Evolutionary conservation across 1,140 invertebrate species (phyloP).

Genomic region (Ceratina calcarata): DNA sequence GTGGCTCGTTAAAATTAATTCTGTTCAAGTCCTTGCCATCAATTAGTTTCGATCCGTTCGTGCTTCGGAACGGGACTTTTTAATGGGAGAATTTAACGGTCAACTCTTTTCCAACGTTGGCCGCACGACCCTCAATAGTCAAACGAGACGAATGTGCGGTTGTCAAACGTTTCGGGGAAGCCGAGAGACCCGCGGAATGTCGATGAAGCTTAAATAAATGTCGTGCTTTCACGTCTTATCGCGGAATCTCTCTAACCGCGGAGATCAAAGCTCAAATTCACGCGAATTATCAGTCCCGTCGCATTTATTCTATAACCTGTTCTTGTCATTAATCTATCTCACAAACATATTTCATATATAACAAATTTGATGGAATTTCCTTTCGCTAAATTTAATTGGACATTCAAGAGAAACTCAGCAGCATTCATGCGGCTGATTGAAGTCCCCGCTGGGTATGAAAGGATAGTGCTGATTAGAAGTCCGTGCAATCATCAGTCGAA

Average conservation of each 20-base stretch:
- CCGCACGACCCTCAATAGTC: slow-evolving; percentile 37
- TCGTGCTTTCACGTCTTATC: neutral
- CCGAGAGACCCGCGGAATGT: neutral
- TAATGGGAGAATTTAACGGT: slow-evolving; percentile 44
- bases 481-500: slow-evolving; percentile 12
- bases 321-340: too few relatives aligned
- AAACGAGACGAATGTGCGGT: slow-evolving; percentile 25
- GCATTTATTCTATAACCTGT: neutral
- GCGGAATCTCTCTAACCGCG: neutral
- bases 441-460: neutral
- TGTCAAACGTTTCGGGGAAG: slow-evolving; percentile 5
- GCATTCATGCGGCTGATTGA: neutral
- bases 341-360: too few relatives aligned
- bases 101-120: neutral
- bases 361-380: too few relatives aligned
- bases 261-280: neutral
- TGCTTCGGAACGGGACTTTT: slow-evolving; percentile 46
- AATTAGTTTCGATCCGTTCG: neutral
- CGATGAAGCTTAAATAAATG: slow-evolving; percentile 7
- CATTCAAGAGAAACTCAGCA: neutral
- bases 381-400: neutral
- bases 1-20: slow-evolving; percentile 34
- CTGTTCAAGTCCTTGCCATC: neutral
- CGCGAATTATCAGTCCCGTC: neutral
- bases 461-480: slow-evolving; percentile 1